A percentile compares a stretch with the other conserved stretches of the same genome.
Evolutionary conservation across 2,113 vertebrate genomes (phyloP).

Genomic region (Channa argus): DNA sequence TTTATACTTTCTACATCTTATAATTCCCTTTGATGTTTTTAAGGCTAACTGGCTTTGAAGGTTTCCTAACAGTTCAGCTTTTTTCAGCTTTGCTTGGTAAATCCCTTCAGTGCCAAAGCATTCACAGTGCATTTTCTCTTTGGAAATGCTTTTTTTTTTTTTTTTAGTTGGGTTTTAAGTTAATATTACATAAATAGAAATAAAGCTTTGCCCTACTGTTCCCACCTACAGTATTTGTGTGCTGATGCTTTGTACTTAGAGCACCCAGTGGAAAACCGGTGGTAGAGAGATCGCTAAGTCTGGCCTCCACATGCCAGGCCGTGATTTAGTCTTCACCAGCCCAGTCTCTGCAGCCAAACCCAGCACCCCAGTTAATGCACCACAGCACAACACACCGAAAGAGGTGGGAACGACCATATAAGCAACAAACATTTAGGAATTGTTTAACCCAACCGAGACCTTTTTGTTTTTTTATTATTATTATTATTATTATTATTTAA

Average conservation of each 20-base stretch:
- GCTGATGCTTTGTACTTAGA: conserved; percentile 70
- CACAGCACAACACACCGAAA: conserved; percentile 91
- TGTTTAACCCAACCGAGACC: neutral
- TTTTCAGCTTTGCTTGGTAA: too few species aligned
- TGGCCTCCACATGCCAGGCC: conserved; percentile 91
- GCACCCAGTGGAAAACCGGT: conserved; percentile 94
- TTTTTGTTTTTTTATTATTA: neutral
- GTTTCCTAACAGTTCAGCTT: too few species aligned
- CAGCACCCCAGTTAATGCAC: conserved; percentile 87
- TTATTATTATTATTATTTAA: too few species aligned
- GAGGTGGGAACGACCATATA: conserved; percentile 85
- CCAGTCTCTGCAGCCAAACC: conserved; percentile 96
- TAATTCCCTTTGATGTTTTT: too few species aligned
- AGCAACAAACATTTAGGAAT: neutral
- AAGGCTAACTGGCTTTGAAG: too few species aligned
- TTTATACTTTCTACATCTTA: too few species aligned
- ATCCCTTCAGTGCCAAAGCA: too few species aligned
- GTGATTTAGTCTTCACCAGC: conserved; percentile 97
- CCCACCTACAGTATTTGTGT: neutral
- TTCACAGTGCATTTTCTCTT: too few species aligned
- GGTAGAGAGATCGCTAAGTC: conserved; percentile 92
- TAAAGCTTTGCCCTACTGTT: neutral
- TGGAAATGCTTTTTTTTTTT: too few species aligned
- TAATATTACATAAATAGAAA: neutral
- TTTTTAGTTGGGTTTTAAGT: neutral